Evolutionary conservation across 2,797 vertebrate species (phyloP).

Genomic region (Dermochelys coriacea): DNA sequence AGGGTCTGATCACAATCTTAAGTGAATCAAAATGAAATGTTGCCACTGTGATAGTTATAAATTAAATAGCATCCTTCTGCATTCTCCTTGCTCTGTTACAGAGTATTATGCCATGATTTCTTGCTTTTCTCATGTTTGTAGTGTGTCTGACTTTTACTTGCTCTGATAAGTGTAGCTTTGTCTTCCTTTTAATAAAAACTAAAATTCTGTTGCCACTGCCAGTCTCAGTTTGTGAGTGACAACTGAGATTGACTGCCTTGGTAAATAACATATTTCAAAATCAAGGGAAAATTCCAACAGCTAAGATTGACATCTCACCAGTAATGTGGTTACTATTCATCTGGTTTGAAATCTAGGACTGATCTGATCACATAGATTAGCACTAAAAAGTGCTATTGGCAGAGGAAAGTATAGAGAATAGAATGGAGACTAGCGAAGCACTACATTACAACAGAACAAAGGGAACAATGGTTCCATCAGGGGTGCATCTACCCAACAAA

Average conservation of each 20-base stretch:
- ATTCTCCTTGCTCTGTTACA: background rate
- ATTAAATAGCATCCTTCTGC: background rate
- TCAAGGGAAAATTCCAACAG: background rate
- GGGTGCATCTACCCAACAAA: background rate
- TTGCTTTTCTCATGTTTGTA: background rate
- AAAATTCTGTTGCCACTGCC: constrained; percentile 40
- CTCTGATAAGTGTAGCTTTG: background rate
- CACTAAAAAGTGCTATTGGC: background rate
- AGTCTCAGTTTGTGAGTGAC: constrained; percentile 42
- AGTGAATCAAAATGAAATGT: background rate
- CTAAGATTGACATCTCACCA: background rate
- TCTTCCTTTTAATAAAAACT: constrained; percentile 30
- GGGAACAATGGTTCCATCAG: background rate
- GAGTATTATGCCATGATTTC: background rate
- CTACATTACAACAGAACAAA: background rate
- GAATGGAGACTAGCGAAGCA: background rate
- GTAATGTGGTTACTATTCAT: constrained; percentile 3
- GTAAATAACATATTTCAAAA: constrained; percentile 44
- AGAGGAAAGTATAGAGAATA: background rate
- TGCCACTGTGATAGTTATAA: background rate
- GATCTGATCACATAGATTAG: background rate
- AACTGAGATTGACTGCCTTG: constrained; percentile 24
- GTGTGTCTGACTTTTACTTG: constrained; percentile 35
- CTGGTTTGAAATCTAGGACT: constrained; percentile 14
- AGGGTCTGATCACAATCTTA: background rate